A percentile compares a stretch with the other conserved stretches of the same genome.
phyloP scores from a whole-genome alignment of 35 echinoderm and acorn worm species.

The Apostichopus parvimensis region DNA sequence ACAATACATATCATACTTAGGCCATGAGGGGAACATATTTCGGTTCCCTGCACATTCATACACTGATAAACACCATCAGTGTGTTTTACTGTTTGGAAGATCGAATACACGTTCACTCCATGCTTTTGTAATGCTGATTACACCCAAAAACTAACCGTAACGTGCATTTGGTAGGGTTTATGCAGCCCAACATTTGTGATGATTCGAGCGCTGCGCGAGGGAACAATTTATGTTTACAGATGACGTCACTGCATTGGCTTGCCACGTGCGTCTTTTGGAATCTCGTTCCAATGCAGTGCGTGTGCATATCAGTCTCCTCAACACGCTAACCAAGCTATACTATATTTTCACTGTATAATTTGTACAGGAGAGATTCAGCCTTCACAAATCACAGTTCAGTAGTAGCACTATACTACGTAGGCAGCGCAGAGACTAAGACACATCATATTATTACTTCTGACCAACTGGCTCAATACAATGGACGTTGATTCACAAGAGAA shows the following conservation, averaged over 20 bases:
- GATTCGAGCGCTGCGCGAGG: background rate
- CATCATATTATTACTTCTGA: background rate
- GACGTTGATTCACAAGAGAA: background rate
- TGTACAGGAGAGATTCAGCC: background rate
- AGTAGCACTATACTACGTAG: background rate
- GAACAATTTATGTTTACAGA: constrained; percentile 5
- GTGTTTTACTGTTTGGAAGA: too few species aligned
- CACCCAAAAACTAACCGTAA: too few species aligned
- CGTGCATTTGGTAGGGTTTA: too few species aligned
- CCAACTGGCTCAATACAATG: background rate
- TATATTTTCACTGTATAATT: background rate
- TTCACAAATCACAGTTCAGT: too few species aligned
- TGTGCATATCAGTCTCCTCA: too few species aligned
- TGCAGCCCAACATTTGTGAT: too few species aligned
- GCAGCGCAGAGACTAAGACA: background rate
- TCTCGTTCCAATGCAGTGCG: background rate
- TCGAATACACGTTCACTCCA: too few species aligned
- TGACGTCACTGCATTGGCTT: constrained; percentile 46
- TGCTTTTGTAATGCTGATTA: too few species aligned
- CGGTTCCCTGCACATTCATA: too few species aligned
- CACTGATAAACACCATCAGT: too few species aligned
- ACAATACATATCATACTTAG: too few species aligned
- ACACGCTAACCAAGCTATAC: background rate
- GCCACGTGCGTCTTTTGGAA: constrained; percentile 45
- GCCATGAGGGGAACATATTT: too few species aligned